Evolutionary conservation across 2,113 vertebrate species (phyloP).

Genomic region (Vulpes lagopus): DNA sequence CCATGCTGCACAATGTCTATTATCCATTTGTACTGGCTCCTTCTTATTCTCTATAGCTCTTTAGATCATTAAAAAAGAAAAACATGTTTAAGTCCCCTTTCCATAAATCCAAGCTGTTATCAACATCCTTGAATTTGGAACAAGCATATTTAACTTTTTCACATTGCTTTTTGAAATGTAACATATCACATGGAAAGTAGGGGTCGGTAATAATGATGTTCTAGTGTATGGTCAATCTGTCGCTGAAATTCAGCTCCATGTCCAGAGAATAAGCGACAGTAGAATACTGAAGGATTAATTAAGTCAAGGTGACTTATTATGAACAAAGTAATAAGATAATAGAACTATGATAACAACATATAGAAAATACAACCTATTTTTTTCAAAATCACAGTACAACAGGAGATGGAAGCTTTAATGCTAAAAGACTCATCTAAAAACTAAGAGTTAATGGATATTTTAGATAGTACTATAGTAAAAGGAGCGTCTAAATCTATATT

Average conservation of each 20-base stretch:
- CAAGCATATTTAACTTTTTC: conserved; percentile 25
- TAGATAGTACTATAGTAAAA: background rate
- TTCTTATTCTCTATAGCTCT: conserved; percentile 13
- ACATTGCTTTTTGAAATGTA: conserved; percentile 14
- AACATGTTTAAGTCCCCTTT: conserved; percentile 13
- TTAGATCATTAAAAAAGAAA: conserved; percentile 58
- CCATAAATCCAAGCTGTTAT: background rate
- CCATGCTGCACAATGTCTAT: background rate
- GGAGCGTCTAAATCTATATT: background rate
- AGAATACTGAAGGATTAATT: conserved; percentile 13
- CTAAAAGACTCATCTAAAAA: conserved; percentile 59
- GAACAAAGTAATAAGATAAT: conserved; percentile 19
- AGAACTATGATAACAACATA: background rate
- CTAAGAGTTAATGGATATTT: conserved; percentile 45
- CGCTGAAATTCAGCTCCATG: background rate
- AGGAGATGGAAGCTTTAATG: background rate
- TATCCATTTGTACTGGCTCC: background rate
- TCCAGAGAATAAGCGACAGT: background rate
- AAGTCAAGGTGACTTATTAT: background rate
- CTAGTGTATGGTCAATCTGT: background rate
- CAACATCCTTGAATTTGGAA: background rate
- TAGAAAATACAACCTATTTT: background rate
- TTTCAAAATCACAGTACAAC: conserved; percentile 43
- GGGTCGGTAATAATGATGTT: background rate
- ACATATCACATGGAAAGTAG: conserved; percentile 13